Percentiles rank a stretch among this genome's conserved stretches.
phyloP scores from a whole-genome alignment of 2,797 vertebrate genomes.

The Pteronotus mesoamericanus region DNA sequence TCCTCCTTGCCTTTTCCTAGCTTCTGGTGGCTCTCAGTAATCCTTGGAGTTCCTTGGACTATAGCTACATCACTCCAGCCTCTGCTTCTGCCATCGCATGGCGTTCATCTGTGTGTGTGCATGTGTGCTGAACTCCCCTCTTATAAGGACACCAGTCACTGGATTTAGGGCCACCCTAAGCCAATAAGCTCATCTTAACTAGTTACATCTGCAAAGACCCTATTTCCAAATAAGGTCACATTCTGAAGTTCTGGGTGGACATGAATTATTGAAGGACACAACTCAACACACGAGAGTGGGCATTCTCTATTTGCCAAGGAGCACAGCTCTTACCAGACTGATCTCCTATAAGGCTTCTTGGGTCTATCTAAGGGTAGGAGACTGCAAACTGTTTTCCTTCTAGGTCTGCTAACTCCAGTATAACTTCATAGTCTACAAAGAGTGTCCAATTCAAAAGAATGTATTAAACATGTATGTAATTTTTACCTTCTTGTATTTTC shows the following conservation, averaged over 20 bases:
- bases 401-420: neutral
- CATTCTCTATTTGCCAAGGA: neutral
- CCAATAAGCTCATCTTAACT: neutral
- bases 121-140: neutral
- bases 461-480: neutral
- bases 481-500: conserved; percentile 41
- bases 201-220: neutral
- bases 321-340: neutral
- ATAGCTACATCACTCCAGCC: neutral
- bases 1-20: neutral
- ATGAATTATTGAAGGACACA: neutral
- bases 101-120: neutral
- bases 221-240: neutral
- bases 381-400: conserved; percentile 20
- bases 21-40: neutral
- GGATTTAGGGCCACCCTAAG: neutral
- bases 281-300: neutral
- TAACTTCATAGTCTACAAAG: conserved; percentile 8
- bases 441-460: conserved; percentile 12
- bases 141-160: neutral
- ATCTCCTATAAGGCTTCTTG: neutral
- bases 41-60: neutral
- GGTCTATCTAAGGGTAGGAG: neutral
- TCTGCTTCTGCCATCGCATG: neutral
- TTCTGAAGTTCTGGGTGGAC: neutral